These are phyloP conservation scores for Lepidostoma basale DNA, from an alignment of 1,140 invertebrate species.

Conservation along the genomic window DNA sequence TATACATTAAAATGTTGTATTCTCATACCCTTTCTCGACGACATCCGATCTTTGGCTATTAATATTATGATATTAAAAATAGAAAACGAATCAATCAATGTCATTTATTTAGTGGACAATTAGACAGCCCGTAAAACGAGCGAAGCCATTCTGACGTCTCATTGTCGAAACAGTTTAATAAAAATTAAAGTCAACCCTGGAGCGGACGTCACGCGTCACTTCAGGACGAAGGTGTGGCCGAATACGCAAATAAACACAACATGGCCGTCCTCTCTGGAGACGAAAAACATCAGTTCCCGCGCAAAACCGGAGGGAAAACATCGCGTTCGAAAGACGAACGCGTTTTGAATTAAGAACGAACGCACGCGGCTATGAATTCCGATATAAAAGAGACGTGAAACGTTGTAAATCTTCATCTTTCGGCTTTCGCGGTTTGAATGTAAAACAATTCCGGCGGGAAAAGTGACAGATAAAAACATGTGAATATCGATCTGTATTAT, in stretches of 20 bases:
- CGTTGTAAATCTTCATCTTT: not conserved
- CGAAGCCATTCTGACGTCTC: too few relatives aligned
- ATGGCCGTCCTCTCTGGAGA: not conserved
- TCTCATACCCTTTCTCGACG: too few relatives aligned
- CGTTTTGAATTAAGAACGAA: not conserved
- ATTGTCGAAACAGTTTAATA: too few relatives aligned
- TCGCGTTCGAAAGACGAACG: not conserved
- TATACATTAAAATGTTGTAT: too few relatives aligned
- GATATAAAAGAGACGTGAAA: not conserved
- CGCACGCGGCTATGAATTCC: not conserved
- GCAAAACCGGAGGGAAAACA: constrained; percentile 6
- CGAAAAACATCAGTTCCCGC: not conserved
- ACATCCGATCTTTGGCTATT: too few relatives aligned
- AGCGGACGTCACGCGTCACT: too few relatives aligned
- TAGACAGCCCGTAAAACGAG: too few relatives aligned
- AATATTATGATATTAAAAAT: too few relatives aligned
- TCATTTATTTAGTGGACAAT: too few relatives aligned
- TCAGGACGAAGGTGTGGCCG: not conserved
- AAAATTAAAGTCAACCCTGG: too few relatives aligned
- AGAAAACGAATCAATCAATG: too few relatives aligned
- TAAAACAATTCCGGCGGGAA: not conserved
- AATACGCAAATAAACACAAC: constrained; percentile 6
- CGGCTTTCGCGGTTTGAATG: not conserved
- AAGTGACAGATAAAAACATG: not conserved
- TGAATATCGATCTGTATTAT: too few relatives aligned